Evolutionary conservation across 2,797 vertebrate species (phyloP).

Genomic region (Anguilla megastoma): DNA sequence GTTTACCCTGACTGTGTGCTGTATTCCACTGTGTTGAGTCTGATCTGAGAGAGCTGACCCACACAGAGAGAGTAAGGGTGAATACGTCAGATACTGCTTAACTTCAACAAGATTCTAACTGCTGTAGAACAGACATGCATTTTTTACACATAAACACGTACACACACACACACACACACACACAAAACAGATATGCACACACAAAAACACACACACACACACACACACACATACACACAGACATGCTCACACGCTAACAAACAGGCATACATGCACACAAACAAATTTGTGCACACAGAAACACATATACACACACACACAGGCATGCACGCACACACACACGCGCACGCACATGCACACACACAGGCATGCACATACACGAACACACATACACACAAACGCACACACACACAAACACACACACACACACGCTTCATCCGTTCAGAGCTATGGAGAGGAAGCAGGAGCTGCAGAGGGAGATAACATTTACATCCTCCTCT

Average conservation of each 20-base stretch:
- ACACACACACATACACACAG: background rate
- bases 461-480: background rate
- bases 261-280: background rate
- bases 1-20: background rate
- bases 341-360: background rate
- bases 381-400: background rate
- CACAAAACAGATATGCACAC: background rate
- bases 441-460: background rate
- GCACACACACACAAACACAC: background rate
- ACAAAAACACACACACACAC: background rate
- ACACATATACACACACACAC: background rate
- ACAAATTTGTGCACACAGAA: background rate
- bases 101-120: conserved; percentile 12
- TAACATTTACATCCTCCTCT: conserved; percentile 14
- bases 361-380: background rate
- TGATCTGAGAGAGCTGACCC: background rate
- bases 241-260: background rate
- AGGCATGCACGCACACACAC: background rate
- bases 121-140: conserved; percentile 40
- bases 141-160: background rate
- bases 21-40: background rate
- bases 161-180: background rate
- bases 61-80: conserved; percentile 33
- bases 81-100: conserved; percentile 37
- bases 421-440: background rate